Percentiles rank a stretch among this genome's conserved stretches.
phyloP scores from a whole-genome alignment of 2,888 invertebrate species.

The Anarsia innoxiella region DNA sequence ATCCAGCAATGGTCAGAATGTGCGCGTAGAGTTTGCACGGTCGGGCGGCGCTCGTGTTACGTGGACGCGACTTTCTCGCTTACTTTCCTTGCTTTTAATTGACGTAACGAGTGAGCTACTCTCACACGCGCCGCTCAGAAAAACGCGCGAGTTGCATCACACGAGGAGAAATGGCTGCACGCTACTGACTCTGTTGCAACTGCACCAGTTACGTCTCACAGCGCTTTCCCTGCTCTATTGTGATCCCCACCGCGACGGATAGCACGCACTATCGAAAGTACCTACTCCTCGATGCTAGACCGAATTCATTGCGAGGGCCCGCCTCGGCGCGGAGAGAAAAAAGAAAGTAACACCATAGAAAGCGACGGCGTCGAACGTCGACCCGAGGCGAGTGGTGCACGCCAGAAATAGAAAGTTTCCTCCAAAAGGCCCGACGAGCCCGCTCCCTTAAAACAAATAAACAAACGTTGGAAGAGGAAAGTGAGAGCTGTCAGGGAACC shows the following conservation, averaged over 20 bases:
- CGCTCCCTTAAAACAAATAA: constrained; percentile 70
- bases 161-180: constrained; percentile 69
- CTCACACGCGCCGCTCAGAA: constrained; percentile 63
- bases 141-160: constrained; percentile 68
- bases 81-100: constrained; percentile 70
- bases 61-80: constrained; percentile 64
- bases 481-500: constrained; percentile 66
- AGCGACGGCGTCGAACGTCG: constrained; percentile 63
- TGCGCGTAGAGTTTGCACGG: constrained; percentile 36
- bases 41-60: constrained; percentile 44
- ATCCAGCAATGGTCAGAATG: constrained; percentile 32
- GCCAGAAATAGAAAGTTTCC: constrained; percentile 72
- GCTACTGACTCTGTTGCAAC: constrained; percentile 59
- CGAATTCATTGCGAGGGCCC: constrained; percentile 38
- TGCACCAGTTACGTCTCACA: constrained; percentile 55
- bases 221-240: constrained; percentile 61
- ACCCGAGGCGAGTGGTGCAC: constrained; percentile 58
- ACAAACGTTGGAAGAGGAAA: constrained; percentile 62
- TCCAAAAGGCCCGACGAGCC: constrained; percentile 50
- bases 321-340: constrained; percentile 48
- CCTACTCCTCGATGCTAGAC: constrained; percentile 43
- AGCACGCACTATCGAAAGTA: constrained; percentile 26
- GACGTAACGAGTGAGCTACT: constrained; percentile 69
- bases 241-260: constrained; percentile 34
- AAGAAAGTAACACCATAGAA: constrained; percentile 71